Evolutionary conservation across 2,113 vertebrate species (phyloP).

Genomic region (Leuciscus idus): DNA sequence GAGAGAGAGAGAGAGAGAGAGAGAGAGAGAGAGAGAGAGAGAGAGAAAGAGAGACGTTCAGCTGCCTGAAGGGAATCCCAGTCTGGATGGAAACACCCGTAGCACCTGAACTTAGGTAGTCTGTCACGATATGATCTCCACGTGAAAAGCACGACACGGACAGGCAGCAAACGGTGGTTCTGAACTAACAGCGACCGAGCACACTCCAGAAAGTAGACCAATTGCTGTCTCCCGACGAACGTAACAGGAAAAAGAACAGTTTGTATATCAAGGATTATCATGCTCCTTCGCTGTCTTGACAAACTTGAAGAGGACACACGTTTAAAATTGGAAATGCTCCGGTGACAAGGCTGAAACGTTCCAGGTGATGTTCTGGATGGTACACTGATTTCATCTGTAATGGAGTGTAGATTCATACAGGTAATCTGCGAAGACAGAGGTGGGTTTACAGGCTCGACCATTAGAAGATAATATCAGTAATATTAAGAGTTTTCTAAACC

Average conservation of each 20-base stretch:
- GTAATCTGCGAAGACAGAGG: neutral
- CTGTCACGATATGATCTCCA: conserved; percentile 26
- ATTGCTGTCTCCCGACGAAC: neutral
- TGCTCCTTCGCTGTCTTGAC: neutral
- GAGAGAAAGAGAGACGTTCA: conserved; percentile 49
- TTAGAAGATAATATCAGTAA: neutral
- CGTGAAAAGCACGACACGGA: conserved; percentile 10
- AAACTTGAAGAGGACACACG: neutral
- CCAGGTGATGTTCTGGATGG: conserved; percentile 8
- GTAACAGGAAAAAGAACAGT: neutral
- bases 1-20: conserved; percentile 55
- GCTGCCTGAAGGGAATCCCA: conserved; percentile 53
- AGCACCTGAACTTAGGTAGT: conserved; percentile 18
- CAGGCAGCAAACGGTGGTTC: conserved; percentile 61
- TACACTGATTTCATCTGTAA: neutral
- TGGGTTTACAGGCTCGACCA: neutral
- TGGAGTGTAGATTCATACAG: neutral
- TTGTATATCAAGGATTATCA: neutral
- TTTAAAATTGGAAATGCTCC: conserved; percentile 4
- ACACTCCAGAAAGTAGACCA: conserved; percentile 24
- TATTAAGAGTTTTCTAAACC: neutral
- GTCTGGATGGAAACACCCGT: conserved; percentile 14
- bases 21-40: conserved; percentile 39
- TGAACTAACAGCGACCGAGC: conserved; percentile 76
- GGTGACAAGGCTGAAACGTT: neutral